These are phyloP conservation scores for Aphodius sticticus DNA, from an alignment of 2,888 invertebrate genomes.

Conservation along the genomic window DNA sequence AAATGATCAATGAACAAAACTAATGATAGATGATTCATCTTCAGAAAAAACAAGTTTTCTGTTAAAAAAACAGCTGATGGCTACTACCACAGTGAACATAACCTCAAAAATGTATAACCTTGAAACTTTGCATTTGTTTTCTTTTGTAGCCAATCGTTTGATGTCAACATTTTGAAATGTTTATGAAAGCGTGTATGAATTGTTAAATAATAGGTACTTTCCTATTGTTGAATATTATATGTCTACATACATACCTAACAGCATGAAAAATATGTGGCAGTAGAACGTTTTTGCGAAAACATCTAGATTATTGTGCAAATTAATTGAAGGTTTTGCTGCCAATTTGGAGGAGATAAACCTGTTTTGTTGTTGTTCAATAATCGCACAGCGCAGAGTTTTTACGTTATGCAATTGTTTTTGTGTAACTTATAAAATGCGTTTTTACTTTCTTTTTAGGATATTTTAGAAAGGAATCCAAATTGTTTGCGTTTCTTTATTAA, in stretches of 20 bases:
- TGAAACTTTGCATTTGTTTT: background rate
- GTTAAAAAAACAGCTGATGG: background rate
- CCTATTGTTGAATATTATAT: background rate
- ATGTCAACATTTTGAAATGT: background rate
- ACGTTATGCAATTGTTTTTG: background rate
- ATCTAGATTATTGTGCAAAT: background rate
- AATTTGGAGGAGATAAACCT: background rate
- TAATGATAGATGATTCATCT: background rate
- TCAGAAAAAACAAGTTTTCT: background rate
- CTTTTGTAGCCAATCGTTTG: background rate
- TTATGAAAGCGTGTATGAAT: background rate
- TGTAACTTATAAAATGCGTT: too few species aligned
- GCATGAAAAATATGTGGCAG: background rate
- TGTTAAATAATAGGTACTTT: background rate
- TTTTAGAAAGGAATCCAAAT: background rate
- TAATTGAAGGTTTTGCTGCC: background rate
- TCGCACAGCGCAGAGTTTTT: background rate
- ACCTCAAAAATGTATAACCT: background rate
- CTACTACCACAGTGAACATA: background rate
- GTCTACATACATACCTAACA: background rate
- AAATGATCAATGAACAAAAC: background rate
- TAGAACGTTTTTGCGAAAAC: background rate
- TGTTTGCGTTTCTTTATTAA: background rate
- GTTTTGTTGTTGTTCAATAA: background rate
- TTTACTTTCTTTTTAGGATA: too few species aligned